Percentiles rank a stretch among this genome's conserved stretches.
Conservation (phyloP, 2,113 vertebrate species). For the Gallinago jamesoni region DNA sequence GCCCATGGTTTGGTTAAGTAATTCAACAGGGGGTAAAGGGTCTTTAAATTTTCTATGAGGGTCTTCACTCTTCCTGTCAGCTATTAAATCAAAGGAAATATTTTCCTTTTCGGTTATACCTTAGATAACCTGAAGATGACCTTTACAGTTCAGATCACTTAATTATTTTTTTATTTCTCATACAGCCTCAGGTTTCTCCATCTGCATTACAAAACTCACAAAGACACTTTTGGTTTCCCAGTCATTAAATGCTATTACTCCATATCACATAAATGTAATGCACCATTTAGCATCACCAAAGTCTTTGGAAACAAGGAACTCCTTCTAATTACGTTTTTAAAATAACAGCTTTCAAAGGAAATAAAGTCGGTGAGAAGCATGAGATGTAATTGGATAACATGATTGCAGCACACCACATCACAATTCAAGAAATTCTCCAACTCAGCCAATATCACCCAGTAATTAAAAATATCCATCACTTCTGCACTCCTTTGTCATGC, state of each 20-base stretch:
- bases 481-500: conserved; percentile 5
- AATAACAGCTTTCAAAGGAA: conserved; percentile 1
- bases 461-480: conserved; percentile 49
- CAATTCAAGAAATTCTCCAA: neutral
- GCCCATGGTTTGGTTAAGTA: neutral
- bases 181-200: conserved; percentile 14
- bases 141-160: neutral
- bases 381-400: neutral
- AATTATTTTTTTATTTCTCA: neutral
- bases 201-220: conserved; percentile 14
- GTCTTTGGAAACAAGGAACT: neutral
- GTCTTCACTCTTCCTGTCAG: neutral
- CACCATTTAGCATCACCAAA: neutral
- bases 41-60: neutral
- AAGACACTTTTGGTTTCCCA: conserved; percentile 12
- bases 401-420: neutral
- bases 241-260: neutral
- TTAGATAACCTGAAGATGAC: conserved; percentile 3
- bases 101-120: neutral
- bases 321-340: neutral
- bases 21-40: neutral
- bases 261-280: neutral
- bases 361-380: neutral
- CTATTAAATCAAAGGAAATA: conserved; percentile 1
- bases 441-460: neutral